Percentiles rank a stretch among this genome's conserved stretches.
phyloP scores from a whole-genome alignment of 1,140 invertebrate species.

The Drosophila rhopaloa region DNA sequence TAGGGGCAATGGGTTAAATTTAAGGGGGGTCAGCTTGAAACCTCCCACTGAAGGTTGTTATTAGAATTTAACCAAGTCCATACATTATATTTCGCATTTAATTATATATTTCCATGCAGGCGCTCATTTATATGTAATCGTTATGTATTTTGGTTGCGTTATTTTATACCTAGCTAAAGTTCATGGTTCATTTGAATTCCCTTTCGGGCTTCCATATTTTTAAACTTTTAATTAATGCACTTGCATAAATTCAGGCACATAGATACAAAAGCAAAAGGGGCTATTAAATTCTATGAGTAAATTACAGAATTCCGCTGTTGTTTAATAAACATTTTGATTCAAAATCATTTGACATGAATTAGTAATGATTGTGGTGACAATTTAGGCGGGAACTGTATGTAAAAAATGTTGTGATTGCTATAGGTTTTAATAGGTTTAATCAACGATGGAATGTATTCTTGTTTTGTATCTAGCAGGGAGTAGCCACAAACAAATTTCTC shows the following conservation, averaged over 20 bases:
- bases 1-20: not conserved
- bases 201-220: not conserved
- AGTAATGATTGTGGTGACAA: slow-evolving; percentile 15
- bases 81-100: slow-evolving; percentile 9
- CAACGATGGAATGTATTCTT: slow-evolving; percentile 26
- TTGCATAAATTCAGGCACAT: slow-evolving; percentile 10
- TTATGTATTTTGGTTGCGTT: slow-evolving; percentile 14
- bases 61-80: not conserved
- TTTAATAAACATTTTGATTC: not conserved
- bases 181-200: slow-evolving; percentile 15
- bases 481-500: slow-evolving; percentile 32
- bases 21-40: slow-evolving; percentile 5
- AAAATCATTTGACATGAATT: not conserved
- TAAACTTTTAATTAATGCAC: slow-evolving; percentile 7
- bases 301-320: not conserved
- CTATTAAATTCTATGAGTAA: slow-evolving; percentile 12
- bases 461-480: slow-evolving; percentile 15
- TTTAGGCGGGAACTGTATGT: slow-evolving; percentile 26
- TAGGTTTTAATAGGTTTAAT: slow-evolving; percentile 29
- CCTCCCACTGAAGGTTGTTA: not conserved
- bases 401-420: slow-evolving; percentile 22
- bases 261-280: slow-evolving; percentile 27
- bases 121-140: not conserved
- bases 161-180: slow-evolving; percentile 66
- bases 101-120: slow-evolving; percentile 4